Percentiles rank a stretch among this genome's conserved stretches.
These are phyloP conservation scores for Callocephalon fimbriatum DNA, from an alignment of 2,113 vertebrate species.

Conservation along the genomic window DNA sequence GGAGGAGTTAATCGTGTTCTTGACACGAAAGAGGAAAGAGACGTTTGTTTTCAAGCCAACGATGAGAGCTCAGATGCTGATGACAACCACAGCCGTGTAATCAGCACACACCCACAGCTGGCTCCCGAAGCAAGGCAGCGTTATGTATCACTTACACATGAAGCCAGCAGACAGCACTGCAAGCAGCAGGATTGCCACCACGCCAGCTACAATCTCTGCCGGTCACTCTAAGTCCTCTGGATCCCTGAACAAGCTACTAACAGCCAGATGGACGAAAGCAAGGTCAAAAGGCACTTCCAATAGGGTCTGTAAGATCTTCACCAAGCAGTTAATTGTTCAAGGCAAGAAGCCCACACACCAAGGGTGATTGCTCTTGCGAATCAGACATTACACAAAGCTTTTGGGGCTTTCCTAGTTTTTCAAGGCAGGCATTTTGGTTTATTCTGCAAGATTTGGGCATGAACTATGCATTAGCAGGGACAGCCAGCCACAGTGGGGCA, in stretches of 20 bases:
- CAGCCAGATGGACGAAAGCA: neutral
- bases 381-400: neutral
- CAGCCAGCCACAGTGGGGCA: neutral
- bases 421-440: neutral
- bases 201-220: neutral
- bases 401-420: neutral
- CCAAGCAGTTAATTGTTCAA: fast-evolving
- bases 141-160: neutral
- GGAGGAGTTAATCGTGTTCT: conserved; percentile 8
- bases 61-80: neutral
- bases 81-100: neutral
- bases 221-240: neutral
- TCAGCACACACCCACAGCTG: conserved; percentile 1
- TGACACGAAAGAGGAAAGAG: neutral
- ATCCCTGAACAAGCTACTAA: neutral
- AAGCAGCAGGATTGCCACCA: neutral
- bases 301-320: neutral
- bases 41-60: neutral
- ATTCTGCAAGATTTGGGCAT: neutral
- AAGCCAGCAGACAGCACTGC: neutral
- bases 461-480: neutral
- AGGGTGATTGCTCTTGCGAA: neutral
- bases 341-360: neutral
- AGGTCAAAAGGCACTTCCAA: neutral
- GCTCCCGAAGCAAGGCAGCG: neutral